phyloP scores from a whole-genome alignment of 2,797 vertebrate species.

The Pseudochirops corinnae region DNA sequence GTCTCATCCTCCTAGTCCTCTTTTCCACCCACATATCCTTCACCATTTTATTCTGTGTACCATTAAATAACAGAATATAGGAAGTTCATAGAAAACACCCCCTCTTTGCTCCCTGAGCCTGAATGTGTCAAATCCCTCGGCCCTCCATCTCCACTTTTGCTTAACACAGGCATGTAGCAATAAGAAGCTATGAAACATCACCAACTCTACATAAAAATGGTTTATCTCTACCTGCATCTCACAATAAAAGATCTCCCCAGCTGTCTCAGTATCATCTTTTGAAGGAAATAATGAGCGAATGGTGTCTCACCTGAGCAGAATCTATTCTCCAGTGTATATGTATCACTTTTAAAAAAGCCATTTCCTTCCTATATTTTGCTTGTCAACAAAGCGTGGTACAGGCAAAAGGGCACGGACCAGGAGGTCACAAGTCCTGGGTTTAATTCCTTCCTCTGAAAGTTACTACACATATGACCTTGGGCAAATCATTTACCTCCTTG shows the following conservation, averaged over 20 bases:
- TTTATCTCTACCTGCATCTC: not conserved
- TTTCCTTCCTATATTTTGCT: slow-evolving; percentile 6
- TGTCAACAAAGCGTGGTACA: not conserved
- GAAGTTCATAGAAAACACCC: not conserved
- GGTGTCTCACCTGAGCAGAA: not conserved
- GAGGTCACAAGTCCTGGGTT: not conserved
- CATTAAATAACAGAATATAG: not conserved
- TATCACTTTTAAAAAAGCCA: not conserved
- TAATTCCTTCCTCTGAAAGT: not conserved
- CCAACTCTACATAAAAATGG: not conserved
- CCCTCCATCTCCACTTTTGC: not conserved
- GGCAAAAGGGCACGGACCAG: not conserved
- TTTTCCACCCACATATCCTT: not conserved
- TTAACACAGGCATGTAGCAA: not conserved
- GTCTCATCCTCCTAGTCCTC: not conserved
- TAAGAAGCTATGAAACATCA: not conserved
- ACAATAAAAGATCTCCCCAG: not conserved
- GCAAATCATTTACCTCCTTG: not conserved
- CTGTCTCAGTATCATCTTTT: not conserved
- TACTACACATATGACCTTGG: not conserved
- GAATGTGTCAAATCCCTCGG: not conserved
- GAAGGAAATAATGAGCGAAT: not conserved
- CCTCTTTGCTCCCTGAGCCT: not conserved
- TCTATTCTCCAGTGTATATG: not conserved
- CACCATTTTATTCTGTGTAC: not conserved